Evolutionary conservation across 2,113 vertebrate species (phyloP).

Genomic region (Alouatta palliata): DNA sequence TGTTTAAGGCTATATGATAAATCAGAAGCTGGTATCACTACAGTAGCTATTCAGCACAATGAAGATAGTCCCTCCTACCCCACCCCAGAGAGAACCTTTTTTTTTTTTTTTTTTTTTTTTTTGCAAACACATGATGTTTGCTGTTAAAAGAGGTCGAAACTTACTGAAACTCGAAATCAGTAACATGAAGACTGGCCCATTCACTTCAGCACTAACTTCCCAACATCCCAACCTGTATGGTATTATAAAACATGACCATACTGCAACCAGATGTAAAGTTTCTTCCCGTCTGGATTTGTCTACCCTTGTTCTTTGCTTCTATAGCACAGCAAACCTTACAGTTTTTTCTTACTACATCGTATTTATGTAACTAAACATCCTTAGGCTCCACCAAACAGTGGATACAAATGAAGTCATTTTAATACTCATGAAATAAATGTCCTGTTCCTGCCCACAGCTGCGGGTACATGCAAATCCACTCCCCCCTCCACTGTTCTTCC

Average conservation of each 20-base stretch:
- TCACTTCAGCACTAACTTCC: neutral
- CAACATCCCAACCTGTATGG: neutral
- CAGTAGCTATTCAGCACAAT: neutral
- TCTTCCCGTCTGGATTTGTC: neutral
- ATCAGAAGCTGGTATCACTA: neutral
- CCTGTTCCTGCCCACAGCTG: neutral
- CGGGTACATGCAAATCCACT: neutral
- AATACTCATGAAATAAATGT: conserved; percentile 23
- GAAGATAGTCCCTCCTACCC: neutral
- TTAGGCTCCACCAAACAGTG: neutral
- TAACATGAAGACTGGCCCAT: neutral
- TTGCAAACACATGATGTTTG: neutral
- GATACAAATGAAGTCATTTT: neutral
- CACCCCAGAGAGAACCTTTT: neutral
- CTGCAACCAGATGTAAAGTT: neutral
- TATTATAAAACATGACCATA: neutral
- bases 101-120: neutral
- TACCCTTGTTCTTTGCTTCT: neutral
- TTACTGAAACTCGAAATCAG: neutral
- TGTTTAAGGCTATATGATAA: conserved; percentile 26
- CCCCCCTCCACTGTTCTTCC: neutral
- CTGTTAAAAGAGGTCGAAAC: neutral
- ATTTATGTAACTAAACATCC: neutral
- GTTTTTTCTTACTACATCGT: neutral
- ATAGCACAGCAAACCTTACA: neutral